phyloP scores from a whole-genome alignment of 1,140 invertebrate species.

The Lepidurus couesii region DNA sequence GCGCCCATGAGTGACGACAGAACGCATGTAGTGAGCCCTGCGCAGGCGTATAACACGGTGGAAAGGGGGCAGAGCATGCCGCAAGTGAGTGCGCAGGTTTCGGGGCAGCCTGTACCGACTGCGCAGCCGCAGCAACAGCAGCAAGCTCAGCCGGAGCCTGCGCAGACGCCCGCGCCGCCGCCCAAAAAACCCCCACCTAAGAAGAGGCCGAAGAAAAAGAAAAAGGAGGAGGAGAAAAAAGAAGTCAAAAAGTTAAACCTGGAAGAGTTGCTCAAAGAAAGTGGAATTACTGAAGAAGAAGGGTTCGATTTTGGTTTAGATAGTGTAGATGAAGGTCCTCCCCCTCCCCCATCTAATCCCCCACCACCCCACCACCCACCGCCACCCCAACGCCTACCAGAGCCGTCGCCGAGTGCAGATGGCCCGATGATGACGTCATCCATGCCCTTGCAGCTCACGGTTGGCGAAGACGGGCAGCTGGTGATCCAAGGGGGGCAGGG shows the following conservation, averaged over 20 bases:
- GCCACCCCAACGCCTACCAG: not conserved
- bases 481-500: not conserved
- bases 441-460: not conserved
- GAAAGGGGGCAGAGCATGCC: not conserved
- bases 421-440: not conserved
- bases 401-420: conserved; percentile 7
- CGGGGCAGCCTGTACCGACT: not conserved
- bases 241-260: conserved; percentile 32
- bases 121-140: conserved; percentile 26
- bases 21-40: not conserved
- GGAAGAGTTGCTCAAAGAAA: conserved; percentile 37
- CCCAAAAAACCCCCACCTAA: conserved; percentile 46
- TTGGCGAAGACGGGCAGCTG: conserved; percentile 16
- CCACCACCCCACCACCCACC: not conserved
- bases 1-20: not conserved
- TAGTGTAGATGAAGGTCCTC: conserved; percentile 22
- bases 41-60: not conserved
- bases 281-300: conserved; percentile 35
- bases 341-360: not conserved
- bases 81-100: not conserved
- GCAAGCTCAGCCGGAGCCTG: not conserved
- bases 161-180: conserved; percentile 6
- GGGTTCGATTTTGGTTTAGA: conserved; percentile 6
- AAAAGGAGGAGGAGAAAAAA: conserved; percentile 47
- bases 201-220: conserved; percentile 50